Evolutionary conservation across 2,113 vertebrate species (phyloP), one percentile per base, ranked within the genome.

Genomic region (Corythoichthys haematopterus): DNA sequence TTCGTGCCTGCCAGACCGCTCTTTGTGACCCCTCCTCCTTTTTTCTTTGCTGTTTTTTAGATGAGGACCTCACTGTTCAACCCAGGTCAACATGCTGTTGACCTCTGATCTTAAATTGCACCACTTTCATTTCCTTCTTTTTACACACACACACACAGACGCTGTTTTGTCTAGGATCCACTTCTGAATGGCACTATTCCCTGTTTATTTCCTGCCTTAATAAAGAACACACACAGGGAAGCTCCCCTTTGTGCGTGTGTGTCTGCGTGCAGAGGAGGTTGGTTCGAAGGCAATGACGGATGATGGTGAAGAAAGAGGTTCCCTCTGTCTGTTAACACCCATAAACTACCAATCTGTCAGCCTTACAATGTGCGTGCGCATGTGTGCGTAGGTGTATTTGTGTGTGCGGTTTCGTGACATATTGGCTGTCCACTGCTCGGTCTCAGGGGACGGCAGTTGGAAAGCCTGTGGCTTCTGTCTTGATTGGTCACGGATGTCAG

Each of bases 281-380:
- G 76, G 77, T 75, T 62, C 76, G 82, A 69, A 65, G 70, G 56
- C 69, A 56, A 77, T 86, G 86, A 86, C 77, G 83, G 84, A 86
- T 88, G 80, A 86, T 78, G 70, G 79, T 72, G 76, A 82, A 83
- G 77, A 86, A 78, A 86, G 86, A 84, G 71, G 70, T 79, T 83
- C 84, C 77, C 43, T 83, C 72, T 82, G 79, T 86, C 84, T 88
- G 86, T 86, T 88, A 88, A 88, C 86, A 88, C 82, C 86, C 84
- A 88, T 88, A 88, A 86, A 88, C 80, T 83, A 82, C 74, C 86
- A 86, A 88, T 88, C 86, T 88, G 86, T 88, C 86, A 88, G 75
- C 61, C 77, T 68, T 58, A 53, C 65, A 74, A 53, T 3, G n/a
- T 56, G 0, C 46, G 64, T 73, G 75, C 57, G 69, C 74, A 66